Percentiles rank a stretch among this genome's conserved stretches.
phyloP scores from a whole-genome alignment of 2,113 vertebrate genomes.

The Pitta sordida region DNA sequence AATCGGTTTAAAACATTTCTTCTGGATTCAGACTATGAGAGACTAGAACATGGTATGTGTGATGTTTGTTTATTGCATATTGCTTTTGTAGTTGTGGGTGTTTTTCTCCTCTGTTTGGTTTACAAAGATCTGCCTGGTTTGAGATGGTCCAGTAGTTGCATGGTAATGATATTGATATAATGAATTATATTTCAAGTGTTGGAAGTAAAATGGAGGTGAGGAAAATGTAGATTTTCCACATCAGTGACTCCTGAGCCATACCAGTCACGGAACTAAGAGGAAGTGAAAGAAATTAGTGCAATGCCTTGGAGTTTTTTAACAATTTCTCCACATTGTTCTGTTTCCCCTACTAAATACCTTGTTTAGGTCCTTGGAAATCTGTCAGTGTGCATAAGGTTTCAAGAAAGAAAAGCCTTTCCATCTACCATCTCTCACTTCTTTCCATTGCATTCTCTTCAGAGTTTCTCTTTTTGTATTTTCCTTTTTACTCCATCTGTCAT shows the following conservation, averaged over 20 bases:
- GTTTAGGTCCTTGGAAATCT: not conserved
- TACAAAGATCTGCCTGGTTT: not conserved
- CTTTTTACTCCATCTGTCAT: not conserved
- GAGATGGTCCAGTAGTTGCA: not conserved
- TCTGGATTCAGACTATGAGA: slow-evolving; percentile 97
- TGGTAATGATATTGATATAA: not conserved
- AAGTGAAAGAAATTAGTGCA: not conserved
- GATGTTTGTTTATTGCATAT: not conserved
- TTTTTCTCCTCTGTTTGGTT: not conserved
- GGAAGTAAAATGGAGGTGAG: not conserved
- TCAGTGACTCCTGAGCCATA: not conserved
- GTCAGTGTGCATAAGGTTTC: not conserved
- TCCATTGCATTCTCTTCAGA: not conserved
- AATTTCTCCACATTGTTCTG: not conserved
- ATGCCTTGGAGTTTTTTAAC: not conserved
- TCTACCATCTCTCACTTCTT: not conserved
- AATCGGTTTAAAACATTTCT: slow-evolving; percentile 98
- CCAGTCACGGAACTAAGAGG: not conserved
- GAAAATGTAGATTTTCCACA: not conserved
- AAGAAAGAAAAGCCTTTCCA: not conserved
- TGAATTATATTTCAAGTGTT: not conserved
- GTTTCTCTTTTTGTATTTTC: not conserved
- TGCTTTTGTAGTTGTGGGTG: not conserved
- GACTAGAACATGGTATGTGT: slow-evolving; percentile 93
- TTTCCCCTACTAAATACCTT: not conserved